These are phyloP conservation scores for Tenthredo mesomela DNA, from an alignment of 2,888 invertebrate genomes.

Conservation along the genomic window DNA sequence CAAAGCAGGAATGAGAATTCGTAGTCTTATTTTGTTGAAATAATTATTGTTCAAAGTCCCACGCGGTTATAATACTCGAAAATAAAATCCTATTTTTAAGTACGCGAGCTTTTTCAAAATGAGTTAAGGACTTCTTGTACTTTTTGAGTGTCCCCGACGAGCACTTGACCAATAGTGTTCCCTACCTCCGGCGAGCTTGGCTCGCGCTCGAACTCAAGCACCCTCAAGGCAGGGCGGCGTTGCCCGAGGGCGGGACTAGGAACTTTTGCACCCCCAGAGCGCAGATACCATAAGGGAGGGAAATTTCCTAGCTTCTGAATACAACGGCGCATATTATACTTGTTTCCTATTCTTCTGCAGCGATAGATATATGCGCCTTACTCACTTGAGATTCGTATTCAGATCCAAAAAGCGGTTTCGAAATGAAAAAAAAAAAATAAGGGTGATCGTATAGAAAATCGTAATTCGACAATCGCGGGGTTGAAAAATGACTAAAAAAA, in stretches of 20 bases:
- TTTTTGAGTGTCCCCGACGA: conserved; percentile 77
- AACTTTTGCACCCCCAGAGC: conserved; percentile 58
- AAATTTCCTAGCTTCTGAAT: conserved; percentile 54
- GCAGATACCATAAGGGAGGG: conserved; percentile 56
- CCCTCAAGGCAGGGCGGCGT: conserved; percentile 71
- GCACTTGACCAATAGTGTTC: conserved; percentile 77
- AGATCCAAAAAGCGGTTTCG: not conserved
- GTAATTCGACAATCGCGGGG: not conserved
- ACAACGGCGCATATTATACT: not conserved
- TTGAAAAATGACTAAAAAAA: not conserved
- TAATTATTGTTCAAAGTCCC: not conserved
- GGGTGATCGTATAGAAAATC: not conserved
- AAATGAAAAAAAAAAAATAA: not conserved
- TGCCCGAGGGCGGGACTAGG: conserved; percentile 65
- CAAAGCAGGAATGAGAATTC: not conserved
- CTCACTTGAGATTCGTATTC: not conserved
- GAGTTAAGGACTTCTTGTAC: conserved; percentile 69
- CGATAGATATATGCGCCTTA: not conserved
- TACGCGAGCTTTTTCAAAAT: conserved; percentile 54
- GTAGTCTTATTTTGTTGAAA: not conserved
- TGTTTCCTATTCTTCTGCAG: not conserved
- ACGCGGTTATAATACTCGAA: not conserved
- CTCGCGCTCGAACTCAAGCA: conserved; percentile 67
- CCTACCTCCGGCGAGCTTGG: conserved; percentile 71
- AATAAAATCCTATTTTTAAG: conserved; percentile 4